Evolutionary conservation across 2,888 invertebrate genomes (phyloP).

Genomic region (Drosophila robusta): DNA sequence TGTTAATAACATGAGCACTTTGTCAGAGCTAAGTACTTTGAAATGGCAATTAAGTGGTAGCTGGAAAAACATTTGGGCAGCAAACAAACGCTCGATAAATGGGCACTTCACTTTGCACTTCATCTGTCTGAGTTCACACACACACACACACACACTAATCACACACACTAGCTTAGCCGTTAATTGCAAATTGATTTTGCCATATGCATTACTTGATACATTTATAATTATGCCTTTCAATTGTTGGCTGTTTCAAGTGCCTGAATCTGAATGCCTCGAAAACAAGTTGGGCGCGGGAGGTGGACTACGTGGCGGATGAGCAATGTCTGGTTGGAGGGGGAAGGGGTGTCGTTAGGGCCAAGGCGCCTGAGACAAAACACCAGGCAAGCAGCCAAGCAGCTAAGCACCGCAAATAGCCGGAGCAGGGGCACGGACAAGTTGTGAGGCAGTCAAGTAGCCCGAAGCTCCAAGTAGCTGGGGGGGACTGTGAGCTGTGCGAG

Average conservation of each 20-base stretch:
- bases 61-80: conserved; percentile 55
- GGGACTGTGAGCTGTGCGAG: neutral
- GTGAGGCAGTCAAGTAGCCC: conserved; percentile 4
- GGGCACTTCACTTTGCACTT: conserved; percentile 73
- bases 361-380: conserved; percentile 31
- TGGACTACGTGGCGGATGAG: no score
- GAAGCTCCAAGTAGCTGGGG: conserved; percentile 5
- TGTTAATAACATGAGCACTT: conserved; percentile 40
- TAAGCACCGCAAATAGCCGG: conserved; percentile 47
- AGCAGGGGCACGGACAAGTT: neutral
- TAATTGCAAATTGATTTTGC: conserved; percentile 76
- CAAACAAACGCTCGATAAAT: conserved; percentile 30
- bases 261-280: neutral
- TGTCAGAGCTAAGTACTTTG: conserved; percentile 58
- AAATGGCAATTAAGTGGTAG: conserved; percentile 68
- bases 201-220: conserved; percentile 75
- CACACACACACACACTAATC: neutral
- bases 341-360: conserved; percentile 14
- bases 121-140: conserved; percentile 49
- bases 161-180: conserved; percentile 10
- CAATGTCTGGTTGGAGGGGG: neutral
- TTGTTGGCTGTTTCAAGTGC: conserved; percentile 59
- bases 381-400: conserved; percentile 28
- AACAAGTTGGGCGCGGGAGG: neutral
- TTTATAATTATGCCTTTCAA: conserved; percentile 68